These are phyloP conservation scores for Triplophysa dalaica DNA, from an alignment of 2,113 vertebrate genomes.

Conservation along the genomic window DNA sequence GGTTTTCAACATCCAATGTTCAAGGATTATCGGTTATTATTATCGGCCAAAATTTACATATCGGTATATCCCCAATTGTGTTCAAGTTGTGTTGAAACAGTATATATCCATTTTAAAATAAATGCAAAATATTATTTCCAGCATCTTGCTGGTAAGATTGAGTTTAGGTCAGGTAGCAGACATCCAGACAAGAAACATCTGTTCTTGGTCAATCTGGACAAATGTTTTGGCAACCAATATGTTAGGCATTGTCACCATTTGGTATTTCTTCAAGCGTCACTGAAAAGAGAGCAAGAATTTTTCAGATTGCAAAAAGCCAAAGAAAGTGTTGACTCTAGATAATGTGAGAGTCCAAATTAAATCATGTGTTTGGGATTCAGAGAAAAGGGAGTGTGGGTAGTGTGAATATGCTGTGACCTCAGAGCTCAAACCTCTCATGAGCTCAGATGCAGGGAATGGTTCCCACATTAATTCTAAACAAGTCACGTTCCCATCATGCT, in stretches of 20 bases:
- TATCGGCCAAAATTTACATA: no score
- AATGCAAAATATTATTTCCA: no score
- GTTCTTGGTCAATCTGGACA: neutral
- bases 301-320: conserved; percentile 9
- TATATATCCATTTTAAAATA: no score
- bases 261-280: neutral
- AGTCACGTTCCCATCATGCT: neutral
- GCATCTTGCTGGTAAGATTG: no score
- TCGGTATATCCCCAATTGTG: no score
- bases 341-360: conserved; percentile 14
- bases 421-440: conserved; percentile 13
- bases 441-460: neutral
- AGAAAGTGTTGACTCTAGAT: conserved; percentile 13
- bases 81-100: no score
- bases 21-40: no score
- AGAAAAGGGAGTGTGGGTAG: neutral
- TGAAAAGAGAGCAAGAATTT: neutral
- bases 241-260: neutral
- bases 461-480: neutral
- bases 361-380: conserved; percentile 1
- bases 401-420: conserved; percentile 9
- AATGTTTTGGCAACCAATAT: neutral
- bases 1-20: no score
- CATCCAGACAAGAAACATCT: neutral
- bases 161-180: neutral